Conservation (phyloP, 1,140 invertebrate genomes). For the Heterodera schachtii region DNA sequence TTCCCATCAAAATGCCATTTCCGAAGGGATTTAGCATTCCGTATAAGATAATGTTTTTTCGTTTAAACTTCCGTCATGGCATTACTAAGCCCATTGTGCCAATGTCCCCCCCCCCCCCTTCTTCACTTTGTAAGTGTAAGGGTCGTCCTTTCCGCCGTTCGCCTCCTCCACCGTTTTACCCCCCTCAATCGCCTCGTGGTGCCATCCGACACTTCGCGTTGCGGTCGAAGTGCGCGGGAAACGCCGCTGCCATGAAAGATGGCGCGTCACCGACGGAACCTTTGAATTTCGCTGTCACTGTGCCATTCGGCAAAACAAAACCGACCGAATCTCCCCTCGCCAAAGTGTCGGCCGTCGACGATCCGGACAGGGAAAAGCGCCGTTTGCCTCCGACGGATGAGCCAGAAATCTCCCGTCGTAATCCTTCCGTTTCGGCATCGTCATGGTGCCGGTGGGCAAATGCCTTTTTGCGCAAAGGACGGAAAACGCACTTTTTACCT, state of each 20-base stretch:
- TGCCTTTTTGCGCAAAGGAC: constrained; percentile 11
- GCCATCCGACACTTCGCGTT: not conserved
- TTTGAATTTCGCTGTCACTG: too few species aligned
- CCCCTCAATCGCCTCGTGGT: not conserved
- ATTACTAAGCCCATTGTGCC: too few species aligned
- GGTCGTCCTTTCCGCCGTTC: not conserved
- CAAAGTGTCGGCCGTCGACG: not conserved
- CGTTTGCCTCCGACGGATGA: not conserved
- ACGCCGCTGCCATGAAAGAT: not conserved
- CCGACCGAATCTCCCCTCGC: not conserved
- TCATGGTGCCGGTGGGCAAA: not conserved
- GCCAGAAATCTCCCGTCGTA: not conserved
- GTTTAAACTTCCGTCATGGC: too few species aligned
- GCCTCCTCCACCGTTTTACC: not conserved
- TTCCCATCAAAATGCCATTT: too few species aligned
- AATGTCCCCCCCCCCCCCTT: too few species aligned
- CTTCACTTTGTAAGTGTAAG: not conserved
- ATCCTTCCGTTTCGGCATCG: not conserved
- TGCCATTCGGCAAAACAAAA: too few species aligned
- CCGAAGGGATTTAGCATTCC: too few species aligned
- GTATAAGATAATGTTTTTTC: too few species aligned
- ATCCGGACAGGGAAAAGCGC: not conserved
- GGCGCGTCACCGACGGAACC: not conserved
- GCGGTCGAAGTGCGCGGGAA: not conserved
- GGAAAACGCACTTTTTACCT: constrained; percentile 23